Conservation (phyloP, 1,140 invertebrate genomes). For the Sinella curviseta region DNA sequence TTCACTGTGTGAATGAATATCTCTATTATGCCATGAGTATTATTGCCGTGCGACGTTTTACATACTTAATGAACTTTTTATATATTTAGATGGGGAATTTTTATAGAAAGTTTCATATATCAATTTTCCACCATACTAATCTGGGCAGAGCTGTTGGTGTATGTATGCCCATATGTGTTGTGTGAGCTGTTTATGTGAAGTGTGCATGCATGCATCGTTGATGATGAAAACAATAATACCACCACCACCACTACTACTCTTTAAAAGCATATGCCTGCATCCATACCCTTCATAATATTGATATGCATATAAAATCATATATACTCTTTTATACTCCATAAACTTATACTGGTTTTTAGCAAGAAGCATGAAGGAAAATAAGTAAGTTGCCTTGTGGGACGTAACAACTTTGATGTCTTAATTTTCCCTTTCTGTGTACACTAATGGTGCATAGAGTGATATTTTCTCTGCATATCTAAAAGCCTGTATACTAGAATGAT, state of each 20-base stretch:
- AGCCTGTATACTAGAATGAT: not conserved
- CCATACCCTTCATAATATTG: no score
- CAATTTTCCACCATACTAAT: not conserved
- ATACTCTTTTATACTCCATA: not conserved
- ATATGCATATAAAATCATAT: no score
- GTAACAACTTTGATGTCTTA: constrained; percentile 27
- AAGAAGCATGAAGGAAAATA: not conserved
- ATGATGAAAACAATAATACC: no score
- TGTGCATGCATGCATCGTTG: constrained; percentile 11
- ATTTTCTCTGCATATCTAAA: not conserved
- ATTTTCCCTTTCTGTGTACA: constrained; percentile 15
- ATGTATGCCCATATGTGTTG: no score
- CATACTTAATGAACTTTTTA: not conserved
- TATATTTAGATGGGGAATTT: not conserved
- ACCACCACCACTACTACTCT: no score
- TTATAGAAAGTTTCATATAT: not conserved
- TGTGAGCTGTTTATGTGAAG: not conserved
- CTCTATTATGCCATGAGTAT: no score
- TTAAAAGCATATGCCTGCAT: no score
- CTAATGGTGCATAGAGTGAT: not conserved
- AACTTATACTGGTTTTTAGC: not conserved
- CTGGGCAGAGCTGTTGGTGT: no score
- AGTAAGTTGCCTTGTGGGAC: constrained; percentile 10
- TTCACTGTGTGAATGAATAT: not conserved
- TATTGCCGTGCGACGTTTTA: no score